Percentiles rank a stretch among this genome's conserved stretches.
Evolutionary conservation across 2,113 vertebrate genomes (phyloP).

Genomic region (Malurus cyaneus): DNA sequence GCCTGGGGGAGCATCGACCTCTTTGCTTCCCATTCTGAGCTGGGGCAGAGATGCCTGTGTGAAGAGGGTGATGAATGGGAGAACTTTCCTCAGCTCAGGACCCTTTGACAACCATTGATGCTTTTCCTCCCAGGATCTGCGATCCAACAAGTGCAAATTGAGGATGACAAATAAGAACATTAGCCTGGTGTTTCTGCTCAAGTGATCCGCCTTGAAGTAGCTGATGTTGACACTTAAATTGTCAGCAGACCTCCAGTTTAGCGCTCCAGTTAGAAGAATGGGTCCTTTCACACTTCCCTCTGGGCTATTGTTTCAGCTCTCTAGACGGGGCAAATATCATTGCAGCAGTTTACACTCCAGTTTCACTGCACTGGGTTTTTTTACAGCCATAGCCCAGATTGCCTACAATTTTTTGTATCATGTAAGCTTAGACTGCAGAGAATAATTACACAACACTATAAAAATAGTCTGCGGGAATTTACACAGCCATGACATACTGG

Average conservation of each 20-base stretch:
- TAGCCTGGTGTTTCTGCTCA: conserved; percentile 35
- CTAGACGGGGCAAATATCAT: not conserved
- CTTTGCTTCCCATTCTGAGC: not conserved
- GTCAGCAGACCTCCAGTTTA: conserved; percentile 57
- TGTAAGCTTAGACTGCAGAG: not conserved
- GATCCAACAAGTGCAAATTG: conserved; percentile 42
- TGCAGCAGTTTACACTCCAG: conserved; percentile 31
- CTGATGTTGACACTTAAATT: conserved; percentile 61
- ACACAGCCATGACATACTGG: not conserved
- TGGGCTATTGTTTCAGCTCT: conserved; percentile 45
- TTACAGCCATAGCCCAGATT: not conserved
- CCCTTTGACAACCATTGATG: not conserved
- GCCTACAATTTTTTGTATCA: not conserved
- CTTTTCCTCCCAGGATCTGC: not conserved
- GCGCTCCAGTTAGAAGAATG: conserved; percentile 11
- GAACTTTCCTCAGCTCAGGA: not conserved
- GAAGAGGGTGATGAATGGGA: not conserved
- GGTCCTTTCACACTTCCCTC: conserved; percentile 32
- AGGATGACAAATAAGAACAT: conserved; percentile 59
- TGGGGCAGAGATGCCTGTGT: not conserved
- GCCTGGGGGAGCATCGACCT: not conserved
- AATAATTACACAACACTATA: not conserved
- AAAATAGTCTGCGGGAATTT: conserved; percentile 29
- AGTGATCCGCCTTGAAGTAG: conserved; percentile 19
- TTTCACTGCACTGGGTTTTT: not conserved